These are phyloP conservation scores for Steinernema feltiae DNA, from an alignment of 1,140 invertebrate species.

Conservation along the genomic window DNA sequence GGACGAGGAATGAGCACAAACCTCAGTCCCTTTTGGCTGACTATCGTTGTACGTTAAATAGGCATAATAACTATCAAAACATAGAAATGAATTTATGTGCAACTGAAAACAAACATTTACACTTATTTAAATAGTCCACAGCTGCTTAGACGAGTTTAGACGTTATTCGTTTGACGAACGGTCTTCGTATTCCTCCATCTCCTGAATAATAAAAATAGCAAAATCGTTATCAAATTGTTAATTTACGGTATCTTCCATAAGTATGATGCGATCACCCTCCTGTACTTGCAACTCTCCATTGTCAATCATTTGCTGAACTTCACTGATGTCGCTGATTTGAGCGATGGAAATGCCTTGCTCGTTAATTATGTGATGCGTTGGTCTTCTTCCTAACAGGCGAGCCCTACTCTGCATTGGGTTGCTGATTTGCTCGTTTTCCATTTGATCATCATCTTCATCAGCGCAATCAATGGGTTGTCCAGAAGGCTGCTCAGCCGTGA, in stretches of 20 bases:
- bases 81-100: too few relatives aligned
- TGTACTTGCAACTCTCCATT: background rate
- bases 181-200: background rate
- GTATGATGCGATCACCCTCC: background rate
- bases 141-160: too few relatives aligned
- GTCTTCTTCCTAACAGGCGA: background rate
- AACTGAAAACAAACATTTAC: too few relatives aligned
- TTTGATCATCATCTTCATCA: background rate
- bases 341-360: background rate
- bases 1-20: too few relatives aligned
- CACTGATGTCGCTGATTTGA: background rate
- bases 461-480: background rate
- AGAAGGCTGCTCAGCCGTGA: conserved; percentile 15
- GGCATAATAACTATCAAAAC: too few relatives aligned
- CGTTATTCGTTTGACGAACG: too few relatives aligned
- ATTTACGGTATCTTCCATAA: background rate
- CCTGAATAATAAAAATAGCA: background rate
- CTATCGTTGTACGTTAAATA: too few relatives aligned
- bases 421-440: background rate
- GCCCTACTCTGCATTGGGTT: background rate
- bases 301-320: background rate
- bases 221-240: background rate
- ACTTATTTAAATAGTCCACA: too few relatives aligned
- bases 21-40: too few relatives aligned
- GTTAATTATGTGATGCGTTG: background rate